Evolutionary conservation across 1,140 invertebrate genomes (phyloP), one percentile per base, ranked within the genome.

Genomic region (Pinna nobilis): DNA sequence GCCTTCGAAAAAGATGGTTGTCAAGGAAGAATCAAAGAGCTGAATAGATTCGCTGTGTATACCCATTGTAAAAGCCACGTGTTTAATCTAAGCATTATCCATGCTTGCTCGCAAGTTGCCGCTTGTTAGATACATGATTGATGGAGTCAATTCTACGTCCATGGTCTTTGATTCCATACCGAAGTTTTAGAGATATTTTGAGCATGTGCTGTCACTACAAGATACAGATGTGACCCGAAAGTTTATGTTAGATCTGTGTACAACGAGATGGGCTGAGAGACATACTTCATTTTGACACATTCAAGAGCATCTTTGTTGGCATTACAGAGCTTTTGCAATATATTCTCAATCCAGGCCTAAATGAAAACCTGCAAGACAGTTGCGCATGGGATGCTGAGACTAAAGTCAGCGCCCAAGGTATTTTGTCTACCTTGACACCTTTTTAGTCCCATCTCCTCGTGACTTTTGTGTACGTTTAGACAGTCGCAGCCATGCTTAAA

Each of bases 261-360:
- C 37, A 44, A 72, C 70, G 15, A 47, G 60, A 60, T 72, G 70
- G 70, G 63, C 49, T 35, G 70, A 63, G 49, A 35, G 61, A 9
- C 70, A 72, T 61, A 47, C 65, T 15, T 67, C n/a, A 37, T 3
- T 72, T 49, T 32, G 41, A 72, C 4, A 23, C 66, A 15, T 65
- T 64, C 39, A 44, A 44, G 39, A 44, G 39, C 39, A 44, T 44
- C 9, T 44, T 11, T 44, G 39, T 44, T 44, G n/a, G 39, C n/a
- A 44, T 44, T 44, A 44, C 39, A 44, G n/a, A 9, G 39, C n/a
- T 9, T 44, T 44, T n/a, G n/a, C n/a, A n/a, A n/a, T n/a, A 51
- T 15, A 51, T 23, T 51, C 23, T 51, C 50, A 11, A 51, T 51
- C 50, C 50, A 13, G 50, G 50, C 23, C 11, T 51, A 20, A 23